A percentile compares a stretch with the other conserved stretches of the same genome.
phyloP scores from a whole-genome alignment of 2,113 vertebrate genomes.

The Tetrao urogallus region DNA sequence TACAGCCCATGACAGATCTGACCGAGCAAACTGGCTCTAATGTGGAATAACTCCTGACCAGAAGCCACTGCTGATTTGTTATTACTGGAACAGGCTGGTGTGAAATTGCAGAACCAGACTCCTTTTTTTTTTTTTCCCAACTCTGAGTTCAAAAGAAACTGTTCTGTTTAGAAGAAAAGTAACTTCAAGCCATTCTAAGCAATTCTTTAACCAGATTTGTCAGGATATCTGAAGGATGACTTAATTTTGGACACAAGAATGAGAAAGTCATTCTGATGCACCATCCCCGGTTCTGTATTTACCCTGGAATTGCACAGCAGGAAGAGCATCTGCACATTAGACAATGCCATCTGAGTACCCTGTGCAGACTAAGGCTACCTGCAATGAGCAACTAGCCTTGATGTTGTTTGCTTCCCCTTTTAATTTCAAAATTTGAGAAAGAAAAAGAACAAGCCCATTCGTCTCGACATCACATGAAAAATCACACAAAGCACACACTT shows the following conservation, averaged over 20 bases:
- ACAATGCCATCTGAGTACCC: not conserved
- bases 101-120: not conserved
- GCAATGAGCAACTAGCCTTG: not conserved
- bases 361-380: not conserved
- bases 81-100: not conserved
- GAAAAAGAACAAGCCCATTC: not conserved
- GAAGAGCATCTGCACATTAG: not conserved
- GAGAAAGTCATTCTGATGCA: not conserved
- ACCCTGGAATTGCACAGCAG: not conserved
- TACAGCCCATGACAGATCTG: rapidly evolving
- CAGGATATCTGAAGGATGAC: not conserved
- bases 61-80: not conserved
- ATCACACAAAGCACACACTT: not conserved
- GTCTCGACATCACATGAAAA: not conserved
- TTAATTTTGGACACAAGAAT: not conserved
- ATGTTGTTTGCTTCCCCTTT: not conserved
- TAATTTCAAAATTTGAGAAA: conserved; percentile 5
- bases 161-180: not conserved
- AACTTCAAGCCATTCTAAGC: not conserved
- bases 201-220: not conserved
- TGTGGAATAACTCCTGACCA: not conserved
- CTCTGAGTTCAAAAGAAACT: not conserved
- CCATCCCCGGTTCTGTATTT: not conserved
- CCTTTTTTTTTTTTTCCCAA: not conserved
- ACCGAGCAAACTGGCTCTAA: not conserved